Base-by-base conservation (phyloP, 2,797 vertebrate species). In the Tokudaia muenninki region DNA sequence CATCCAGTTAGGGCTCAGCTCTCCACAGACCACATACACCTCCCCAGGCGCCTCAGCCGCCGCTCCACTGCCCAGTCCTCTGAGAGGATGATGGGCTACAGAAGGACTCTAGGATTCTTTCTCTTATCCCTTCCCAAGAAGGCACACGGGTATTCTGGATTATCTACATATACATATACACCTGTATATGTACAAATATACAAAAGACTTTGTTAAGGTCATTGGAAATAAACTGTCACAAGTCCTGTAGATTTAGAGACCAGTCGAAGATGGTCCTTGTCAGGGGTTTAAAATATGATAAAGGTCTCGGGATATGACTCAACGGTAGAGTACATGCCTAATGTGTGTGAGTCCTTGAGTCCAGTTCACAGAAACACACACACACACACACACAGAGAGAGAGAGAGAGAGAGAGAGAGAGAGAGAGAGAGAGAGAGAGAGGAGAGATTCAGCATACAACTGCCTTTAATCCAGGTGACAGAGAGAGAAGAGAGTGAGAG, bases 221-320 rank as follows among this genome's bases (percentile, higher is more conserved):
- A 72, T 37, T 79, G 52, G 67, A 77, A 29, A 55, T 63, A 50
- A n/a, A 59, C 16, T 61, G 44, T 29, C 52, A 92, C 67, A 37
- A 50, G 47, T 8, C 26, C 13, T 78, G 11, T 37, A 72, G 79
- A 74, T 84, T 94, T 88, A 90, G 59, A 81, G 24, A 61, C 78
- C 31, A 26, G 50, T 83, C 24, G 17, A 96, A 77, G 70, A 80
- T 52, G 37, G 59, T 75, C 14, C 12, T 63, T 61, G 34, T 78
- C 81, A 84, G 70, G 11, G 78, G 17, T 65, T 95, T 90, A 41
- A 88, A 80, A 87, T 92, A 52, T 12, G 4, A 34, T 16, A 67
- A 29, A 57, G 47, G 90, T 89, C 55, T 61, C 0, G 12, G n/a
- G 55, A 47, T 19, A 61, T 61, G 26, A 29, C 72, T 47, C 72